These are phyloP conservation scores for Eidolon dupreanum DNA, from an alignment of 2,797 vertebrate species.

Conservation along the genomic window DNA sequence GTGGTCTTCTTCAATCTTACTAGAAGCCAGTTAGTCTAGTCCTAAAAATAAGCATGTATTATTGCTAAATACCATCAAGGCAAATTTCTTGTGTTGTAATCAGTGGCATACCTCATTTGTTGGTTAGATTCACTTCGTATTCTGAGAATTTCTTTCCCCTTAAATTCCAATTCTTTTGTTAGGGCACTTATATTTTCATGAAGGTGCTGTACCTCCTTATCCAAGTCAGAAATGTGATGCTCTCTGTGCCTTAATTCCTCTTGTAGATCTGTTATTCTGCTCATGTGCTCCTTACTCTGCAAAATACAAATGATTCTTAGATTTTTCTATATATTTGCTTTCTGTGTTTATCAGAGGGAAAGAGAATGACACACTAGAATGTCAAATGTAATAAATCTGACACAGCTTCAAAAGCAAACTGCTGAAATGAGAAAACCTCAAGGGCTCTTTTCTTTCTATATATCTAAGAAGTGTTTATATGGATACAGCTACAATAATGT, in stretches of 20 bases:
- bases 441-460: background rate
- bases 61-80: background rate
- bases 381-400: background rate
- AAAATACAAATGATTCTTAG: slow-evolving; percentile 27
- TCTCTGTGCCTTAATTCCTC: slow-evolving; percentile 95
- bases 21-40: background rate
- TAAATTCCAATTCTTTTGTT: slow-evolving; percentile 97
- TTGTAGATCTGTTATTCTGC: slow-evolving; percentile 93
- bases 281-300: slow-evolving; percentile 94
- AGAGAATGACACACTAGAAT: background rate
- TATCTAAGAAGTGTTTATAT: background rate
- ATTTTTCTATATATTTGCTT: background rate
- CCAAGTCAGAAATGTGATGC: slow-evolving; percentile 94
- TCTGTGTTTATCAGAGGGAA: background rate
- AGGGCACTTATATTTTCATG: slow-evolving; percentile 96
- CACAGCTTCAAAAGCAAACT: slow-evolving; percentile 18
- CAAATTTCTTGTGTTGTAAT: slow-evolving; percentile 12
- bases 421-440: background rate
- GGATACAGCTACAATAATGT: background rate
- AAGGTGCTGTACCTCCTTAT: slow-evolving; percentile 95
- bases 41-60: background rate
- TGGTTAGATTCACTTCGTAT: slow-evolving; percentile 98
- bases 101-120: slow-evolving; percentile 93
- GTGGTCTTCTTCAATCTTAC: background rate
- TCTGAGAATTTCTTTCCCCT: slow-evolving; percentile 98